These are phyloP conservation scores for Etia nguti DNA, from an alignment of 2,113 vertebrate species.

Conservation along the genomic window DNA sequence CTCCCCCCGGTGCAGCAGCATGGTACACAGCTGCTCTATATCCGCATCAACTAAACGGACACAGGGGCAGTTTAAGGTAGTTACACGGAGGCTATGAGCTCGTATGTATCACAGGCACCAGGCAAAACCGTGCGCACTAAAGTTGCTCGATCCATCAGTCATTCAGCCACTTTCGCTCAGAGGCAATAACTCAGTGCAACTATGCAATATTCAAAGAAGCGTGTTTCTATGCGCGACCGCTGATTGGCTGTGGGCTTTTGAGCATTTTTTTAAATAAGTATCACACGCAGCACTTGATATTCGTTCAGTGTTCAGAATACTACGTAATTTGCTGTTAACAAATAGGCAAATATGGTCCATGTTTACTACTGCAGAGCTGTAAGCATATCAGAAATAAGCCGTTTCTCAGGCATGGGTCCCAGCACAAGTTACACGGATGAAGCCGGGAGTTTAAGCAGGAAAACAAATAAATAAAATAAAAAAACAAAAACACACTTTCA, in stretches of 20 bases:
- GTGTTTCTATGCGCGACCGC: constrained; percentile 21
- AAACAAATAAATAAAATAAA: not conserved
- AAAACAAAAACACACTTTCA: not conserved
- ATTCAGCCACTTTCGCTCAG: not conserved
- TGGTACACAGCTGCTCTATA: not conserved
- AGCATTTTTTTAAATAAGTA: constrained; percentile 3
- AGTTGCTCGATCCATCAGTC: constrained; percentile 12
- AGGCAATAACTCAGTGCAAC: constrained; percentile 6
- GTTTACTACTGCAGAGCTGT: constrained; percentile 19
- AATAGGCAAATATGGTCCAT: not conserved
- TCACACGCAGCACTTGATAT: not conserved
- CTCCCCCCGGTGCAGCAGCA: not conserved
- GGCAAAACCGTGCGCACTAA: not conserved
- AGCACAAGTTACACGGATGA: not conserved
- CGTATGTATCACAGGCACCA: not conserved
- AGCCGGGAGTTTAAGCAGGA: not conserved
- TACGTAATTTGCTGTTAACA: not conserved
- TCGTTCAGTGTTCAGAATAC: not conserved
- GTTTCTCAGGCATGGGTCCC: not conserved
- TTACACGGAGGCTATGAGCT: not conserved
- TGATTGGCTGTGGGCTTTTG: constrained; percentile 49
- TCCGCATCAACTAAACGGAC: not conserved
- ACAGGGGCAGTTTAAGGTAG: not conserved
- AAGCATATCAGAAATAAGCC: constrained; percentile 21
- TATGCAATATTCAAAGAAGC: constrained; percentile 26